Percentiles rank a stretch among this genome's conserved stretches.
phyloP scores from a whole-genome alignment of 2,797 vertebrate genomes.

The Melanotaenia boesemani region DNA sequence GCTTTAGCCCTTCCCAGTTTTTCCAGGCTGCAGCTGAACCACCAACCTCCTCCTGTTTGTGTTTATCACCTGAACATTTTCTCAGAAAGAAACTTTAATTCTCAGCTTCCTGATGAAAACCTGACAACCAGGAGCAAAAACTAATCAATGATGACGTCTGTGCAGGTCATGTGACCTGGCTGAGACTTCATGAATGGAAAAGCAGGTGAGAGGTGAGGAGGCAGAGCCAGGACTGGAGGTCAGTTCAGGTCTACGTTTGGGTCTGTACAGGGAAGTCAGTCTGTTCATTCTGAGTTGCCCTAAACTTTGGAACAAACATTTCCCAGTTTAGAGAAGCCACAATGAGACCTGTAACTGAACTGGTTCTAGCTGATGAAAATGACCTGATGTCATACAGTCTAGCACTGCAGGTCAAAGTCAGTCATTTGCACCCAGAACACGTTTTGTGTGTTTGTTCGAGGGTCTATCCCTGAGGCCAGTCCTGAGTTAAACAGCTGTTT shows the following conservation, averaged over 20 bases:
- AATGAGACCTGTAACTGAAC: no score
- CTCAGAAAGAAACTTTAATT: no score
- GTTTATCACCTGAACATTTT: no score
- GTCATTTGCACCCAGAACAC: slow-evolving; percentile 40
- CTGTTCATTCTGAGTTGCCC: no score
- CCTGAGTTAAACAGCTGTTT: slow-evolving; percentile 5
- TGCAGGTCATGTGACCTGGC: slow-evolving; percentile 7
- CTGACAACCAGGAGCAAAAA: not conserved
- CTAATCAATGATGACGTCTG: slow-evolving; percentile 26
- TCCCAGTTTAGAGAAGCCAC: no score
- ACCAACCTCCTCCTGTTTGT: no score
- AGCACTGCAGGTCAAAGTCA: not conserved
- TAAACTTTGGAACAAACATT: no score
- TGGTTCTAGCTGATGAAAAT: not conserved
- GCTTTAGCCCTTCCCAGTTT: no score
- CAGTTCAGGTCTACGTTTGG: not conserved
- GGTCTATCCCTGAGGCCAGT: slow-evolving; percentile 21
- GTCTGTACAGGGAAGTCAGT: no score
- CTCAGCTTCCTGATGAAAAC: not conserved
- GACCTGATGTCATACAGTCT: not conserved
- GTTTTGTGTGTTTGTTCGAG: slow-evolving; percentile 51
- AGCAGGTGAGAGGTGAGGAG: slow-evolving; percentile 30
- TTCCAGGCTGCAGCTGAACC: no score
- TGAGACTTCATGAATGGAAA: slow-evolving; percentile 24
- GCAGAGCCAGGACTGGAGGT: not conserved